A percentile compares a stretch with the other conserved stretches of the same genome.
Evolutionary conservation across 2,113 vertebrate genomes (phyloP).

Genomic region (Apodemus sylvaticus): DNA sequence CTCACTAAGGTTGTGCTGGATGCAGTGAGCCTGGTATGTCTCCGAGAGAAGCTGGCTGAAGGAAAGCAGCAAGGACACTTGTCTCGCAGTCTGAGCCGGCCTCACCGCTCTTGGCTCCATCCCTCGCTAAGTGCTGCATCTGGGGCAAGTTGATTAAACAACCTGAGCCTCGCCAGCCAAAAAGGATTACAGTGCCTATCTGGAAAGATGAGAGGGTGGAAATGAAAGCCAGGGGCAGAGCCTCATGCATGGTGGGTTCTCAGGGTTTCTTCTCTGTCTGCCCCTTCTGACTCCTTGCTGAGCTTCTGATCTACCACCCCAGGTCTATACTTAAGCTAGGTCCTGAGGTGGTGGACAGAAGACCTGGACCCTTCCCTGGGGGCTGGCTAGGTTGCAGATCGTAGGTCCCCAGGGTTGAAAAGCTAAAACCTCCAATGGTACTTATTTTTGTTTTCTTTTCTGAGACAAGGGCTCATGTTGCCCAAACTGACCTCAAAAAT

Average conservation of each 20-base stretch:
- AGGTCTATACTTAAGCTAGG: background rate
- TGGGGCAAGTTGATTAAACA: constrained; percentile 10
- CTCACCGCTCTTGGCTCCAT: background rate
- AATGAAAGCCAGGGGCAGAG: constrained; percentile 27
- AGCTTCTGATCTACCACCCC: background rate
- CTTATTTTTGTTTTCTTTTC: background rate
- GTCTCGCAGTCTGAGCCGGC: background rate
- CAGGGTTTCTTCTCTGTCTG: background rate
- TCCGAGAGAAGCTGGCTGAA: background rate
- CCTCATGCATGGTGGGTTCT: background rate
- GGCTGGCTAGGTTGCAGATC: background rate
- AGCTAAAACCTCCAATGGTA: background rate
- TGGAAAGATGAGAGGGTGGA: constrained; percentile 44
- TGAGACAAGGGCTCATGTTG: background rate
- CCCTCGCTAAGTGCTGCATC: constrained; percentile 5
- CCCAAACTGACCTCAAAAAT: no score
- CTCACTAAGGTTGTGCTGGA: background rate
- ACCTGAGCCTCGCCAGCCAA: background rate
- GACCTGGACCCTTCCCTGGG: background rate
- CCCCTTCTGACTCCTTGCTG: constrained; percentile 30
- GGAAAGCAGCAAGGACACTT: background rate
- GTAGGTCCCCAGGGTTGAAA: background rate
- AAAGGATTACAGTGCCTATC: background rate
- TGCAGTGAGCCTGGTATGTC: background rate
- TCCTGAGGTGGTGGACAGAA: background rate